Conservation (phyloP, 2,888 invertebrate genomes). For the Heliconius hortense region DNA sequence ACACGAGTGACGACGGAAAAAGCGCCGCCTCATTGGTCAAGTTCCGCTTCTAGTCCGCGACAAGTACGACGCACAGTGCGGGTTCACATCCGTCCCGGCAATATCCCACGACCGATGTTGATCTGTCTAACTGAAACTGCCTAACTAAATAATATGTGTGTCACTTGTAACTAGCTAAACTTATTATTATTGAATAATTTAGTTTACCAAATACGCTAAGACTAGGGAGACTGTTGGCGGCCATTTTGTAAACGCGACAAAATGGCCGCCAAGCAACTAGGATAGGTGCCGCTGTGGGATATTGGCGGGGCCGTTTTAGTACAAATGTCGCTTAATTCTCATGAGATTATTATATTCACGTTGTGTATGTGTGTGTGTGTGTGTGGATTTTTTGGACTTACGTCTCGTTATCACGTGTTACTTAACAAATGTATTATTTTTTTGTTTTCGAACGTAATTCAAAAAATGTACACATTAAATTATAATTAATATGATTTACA, state of each 20-base stretch:
- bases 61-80: no score
- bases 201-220: conserved; percentile 17
- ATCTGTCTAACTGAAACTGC: conserved; percentile 41
- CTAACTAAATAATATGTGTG: conserved; percentile 19
- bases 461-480: background rate
- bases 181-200: conserved; percentile 10
- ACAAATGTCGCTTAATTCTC: conserved; percentile 39
- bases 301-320: conserved; percentile 40
- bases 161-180: conserved; percentile 9
- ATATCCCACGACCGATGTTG: conserved; percentile 20
- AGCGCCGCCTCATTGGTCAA: no score
- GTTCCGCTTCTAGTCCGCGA: no score
- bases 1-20: background rate
- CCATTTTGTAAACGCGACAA: no score
- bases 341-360: conserved; percentile 34
- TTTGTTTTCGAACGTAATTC: background rate
- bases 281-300: background rate
- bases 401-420: background rate
- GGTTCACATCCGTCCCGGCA: background rate
- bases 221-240: background rate
- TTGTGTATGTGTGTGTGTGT: conserved; percentile 7
- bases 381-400: conserved; percentile 27
- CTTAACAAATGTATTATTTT: background rate
- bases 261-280: background rate
- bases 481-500: background rate